A percentile compares a stretch with the other conserved stretches of the same genome.
Evolutionary conservation across 2,888 invertebrate genomes (phyloP).

Genomic region (Eupithecia centaureata): DNA sequence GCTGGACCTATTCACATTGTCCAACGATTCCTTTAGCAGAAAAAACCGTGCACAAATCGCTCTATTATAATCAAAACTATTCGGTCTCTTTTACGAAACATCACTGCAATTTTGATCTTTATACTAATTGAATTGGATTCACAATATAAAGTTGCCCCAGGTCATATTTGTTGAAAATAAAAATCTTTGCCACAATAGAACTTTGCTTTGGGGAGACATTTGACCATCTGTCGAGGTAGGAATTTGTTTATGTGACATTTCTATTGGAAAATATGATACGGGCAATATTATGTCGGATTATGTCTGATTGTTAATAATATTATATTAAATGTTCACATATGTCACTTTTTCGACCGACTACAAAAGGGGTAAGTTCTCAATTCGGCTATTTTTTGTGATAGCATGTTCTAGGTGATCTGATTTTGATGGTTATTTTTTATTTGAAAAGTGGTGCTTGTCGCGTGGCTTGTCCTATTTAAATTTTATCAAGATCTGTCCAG

Average conservation of each 20-base stretch:
- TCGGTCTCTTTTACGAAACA: slow-evolving; percentile 36
- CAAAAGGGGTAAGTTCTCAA: too few species aligned
- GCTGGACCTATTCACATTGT: slow-evolving; percentile 23
- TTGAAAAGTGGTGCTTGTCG: too few species aligned
- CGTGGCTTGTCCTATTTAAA: too few species aligned
- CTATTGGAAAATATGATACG: slow-evolving; percentile 41
- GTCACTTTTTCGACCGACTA: too few species aligned
- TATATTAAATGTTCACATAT: background rate
- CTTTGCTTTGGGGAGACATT: slow-evolving; percentile 58
- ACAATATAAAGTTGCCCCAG: slow-evolving; percentile 11
- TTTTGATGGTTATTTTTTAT: too few species aligned
- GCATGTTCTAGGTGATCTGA: too few species aligned
- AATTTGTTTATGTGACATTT: slow-evolving; percentile 62
- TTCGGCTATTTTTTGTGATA: too few species aligned
- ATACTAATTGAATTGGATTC: slow-evolving; percentile 36
- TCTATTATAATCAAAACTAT: slow-evolving; percentile 45
- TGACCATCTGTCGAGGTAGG: slow-evolving; percentile 66
- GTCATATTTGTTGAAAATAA: slow-evolving; percentile 49
- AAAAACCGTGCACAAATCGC: slow-evolving; percentile 46
- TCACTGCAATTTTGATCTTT: slow-evolving; percentile 24
- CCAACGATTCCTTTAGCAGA: slow-evolving; percentile 26
- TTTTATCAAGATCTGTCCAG: too few species aligned
- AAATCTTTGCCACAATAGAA: slow-evolving; percentile 59
- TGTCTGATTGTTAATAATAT: slow-evolving; percentile 4
- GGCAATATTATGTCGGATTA: slow-evolving; percentile 14